Conservation (phyloP, 2,888 invertebrate genomes). For the Ernsta delagoae region DNA sequence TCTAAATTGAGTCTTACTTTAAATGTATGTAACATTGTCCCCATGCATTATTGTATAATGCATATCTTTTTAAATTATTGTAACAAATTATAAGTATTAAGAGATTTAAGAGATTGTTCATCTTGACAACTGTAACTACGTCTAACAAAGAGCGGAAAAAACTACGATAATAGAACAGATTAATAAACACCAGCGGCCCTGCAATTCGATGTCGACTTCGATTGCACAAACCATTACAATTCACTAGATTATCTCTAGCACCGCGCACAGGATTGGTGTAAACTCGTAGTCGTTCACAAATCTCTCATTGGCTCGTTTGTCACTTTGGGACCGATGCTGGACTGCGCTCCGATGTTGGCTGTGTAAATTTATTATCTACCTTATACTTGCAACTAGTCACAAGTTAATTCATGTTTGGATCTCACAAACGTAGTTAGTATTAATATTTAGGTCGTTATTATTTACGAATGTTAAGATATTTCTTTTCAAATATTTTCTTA, state of each 20-base stretch:
- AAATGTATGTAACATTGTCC: too few species aligned
- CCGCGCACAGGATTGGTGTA: conserved; percentile 24
- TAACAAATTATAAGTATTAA: too few species aligned
- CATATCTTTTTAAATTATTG: too few species aligned
- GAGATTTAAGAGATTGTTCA: too few species aligned
- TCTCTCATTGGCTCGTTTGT: conserved; percentile 51
- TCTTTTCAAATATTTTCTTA: too few species aligned
- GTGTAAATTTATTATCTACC: conserved; percentile 32
- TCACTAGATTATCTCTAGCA: conserved; percentile 25
- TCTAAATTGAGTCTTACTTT: neutral
- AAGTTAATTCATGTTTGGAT: neutral
- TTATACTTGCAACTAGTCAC: conserved; percentile 12
- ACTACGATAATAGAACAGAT: neutral
- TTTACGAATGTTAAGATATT: too few species aligned
- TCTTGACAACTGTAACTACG: neutral
- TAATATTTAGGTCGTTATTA: too few species aligned
- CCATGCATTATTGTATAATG: too few species aligned
- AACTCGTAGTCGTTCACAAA: conserved; percentile 44
- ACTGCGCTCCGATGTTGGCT: conserved; percentile 43
- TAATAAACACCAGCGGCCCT: neutral
- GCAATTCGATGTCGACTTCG: neutral
- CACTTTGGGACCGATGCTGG: conserved; percentile 50
- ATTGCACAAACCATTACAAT: conserved; percentile 1
- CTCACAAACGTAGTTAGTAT: too few species aligned
- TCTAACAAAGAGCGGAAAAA: neutral